phyloP scores from a whole-genome alignment of 2,888 invertebrate species.

The Isotomurus palustris region DNA sequence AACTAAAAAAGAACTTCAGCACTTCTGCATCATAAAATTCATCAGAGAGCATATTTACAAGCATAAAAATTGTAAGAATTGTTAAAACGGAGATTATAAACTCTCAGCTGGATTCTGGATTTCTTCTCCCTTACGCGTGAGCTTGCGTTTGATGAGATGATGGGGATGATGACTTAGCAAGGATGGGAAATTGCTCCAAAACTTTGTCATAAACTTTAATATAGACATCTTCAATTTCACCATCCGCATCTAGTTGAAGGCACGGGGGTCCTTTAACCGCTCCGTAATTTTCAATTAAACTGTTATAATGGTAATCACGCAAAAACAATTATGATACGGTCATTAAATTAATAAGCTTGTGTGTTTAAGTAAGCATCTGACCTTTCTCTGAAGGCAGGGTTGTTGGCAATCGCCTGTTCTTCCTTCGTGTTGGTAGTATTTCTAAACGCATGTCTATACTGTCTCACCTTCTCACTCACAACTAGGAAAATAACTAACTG shows the following conservation, averaged over 20 bases:
- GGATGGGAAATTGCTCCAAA: constrained; percentile 22
- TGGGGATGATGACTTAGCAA: no score
- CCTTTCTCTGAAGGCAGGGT: constrained; percentile 38
- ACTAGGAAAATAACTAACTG: constrained; percentile 51
- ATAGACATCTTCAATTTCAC: constrained; percentile 36
- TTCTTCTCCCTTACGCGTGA: no score
- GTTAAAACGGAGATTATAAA: no score
- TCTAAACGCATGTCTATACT: constrained; percentile 47
- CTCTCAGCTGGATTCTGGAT: no score
- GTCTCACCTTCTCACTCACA: constrained; percentile 51
- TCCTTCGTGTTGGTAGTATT: constrained; percentile 44
- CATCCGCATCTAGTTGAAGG: constrained; percentile 38
- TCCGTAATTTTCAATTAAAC: constrained; percentile 39
- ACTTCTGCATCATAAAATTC: no score
- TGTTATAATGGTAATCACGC: constrained; percentile 7
- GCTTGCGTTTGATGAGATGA: no score
- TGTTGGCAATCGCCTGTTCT: constrained; percentile 40
- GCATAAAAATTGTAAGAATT: no score
- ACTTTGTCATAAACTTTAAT: constrained; percentile 25
- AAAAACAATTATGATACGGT: no score
- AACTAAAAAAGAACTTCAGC: no score
- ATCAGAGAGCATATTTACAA: no score
- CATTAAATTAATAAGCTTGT: background rate
- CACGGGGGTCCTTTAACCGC: constrained; percentile 31
- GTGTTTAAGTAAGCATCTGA: constrained; percentile 9